Percentiles rank a stretch among this genome's conserved stretches.
Conservation (phyloP, 2,888 invertebrate species). For the Syritta pipiens region DNA sequence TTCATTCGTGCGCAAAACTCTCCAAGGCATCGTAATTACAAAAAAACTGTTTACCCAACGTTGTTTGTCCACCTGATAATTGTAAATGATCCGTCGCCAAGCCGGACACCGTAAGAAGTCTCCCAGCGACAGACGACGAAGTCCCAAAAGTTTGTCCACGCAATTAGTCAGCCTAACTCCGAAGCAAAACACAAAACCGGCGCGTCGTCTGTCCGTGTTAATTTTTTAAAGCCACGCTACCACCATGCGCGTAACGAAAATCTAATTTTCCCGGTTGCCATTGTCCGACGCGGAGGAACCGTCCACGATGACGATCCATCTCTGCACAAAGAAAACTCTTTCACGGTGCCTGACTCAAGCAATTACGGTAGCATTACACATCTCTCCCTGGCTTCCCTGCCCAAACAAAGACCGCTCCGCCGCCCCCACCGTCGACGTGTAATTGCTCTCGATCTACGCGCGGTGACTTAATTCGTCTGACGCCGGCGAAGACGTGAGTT, state of each 20-base stretch:
- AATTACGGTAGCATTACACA: conserved; percentile 48
- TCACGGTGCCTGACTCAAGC: conserved; percentile 58
- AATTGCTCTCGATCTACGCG: conserved; percentile 59
- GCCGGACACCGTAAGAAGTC: conserved; percentile 30
- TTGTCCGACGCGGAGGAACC: conserved; percentile 7
- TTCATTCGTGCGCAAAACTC: conserved; percentile 58
- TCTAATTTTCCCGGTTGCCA: conserved; percentile 40
- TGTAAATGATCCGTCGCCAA: conserved; percentile 65
- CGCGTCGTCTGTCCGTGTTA: conserved; percentile 37
- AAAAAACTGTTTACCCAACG: conserved; percentile 53
- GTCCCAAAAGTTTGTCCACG: conserved; percentile 67
- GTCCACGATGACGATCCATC: conserved; percentile 21
- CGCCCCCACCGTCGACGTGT: conserved; percentile 42
- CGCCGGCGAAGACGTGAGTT: not conserved
- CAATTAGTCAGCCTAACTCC: conserved; percentile 64
- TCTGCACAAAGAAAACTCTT: conserved; percentile 62
- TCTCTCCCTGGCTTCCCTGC: conserved; percentile 11
- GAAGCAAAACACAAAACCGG: conserved; percentile 60
- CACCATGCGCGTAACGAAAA: conserved; percentile 66
- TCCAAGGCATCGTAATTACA: conserved; percentile 58
- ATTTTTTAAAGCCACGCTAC: conserved; percentile 67
- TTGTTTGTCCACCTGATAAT: conserved; percentile 65
- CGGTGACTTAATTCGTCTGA: conserved; percentile 53
- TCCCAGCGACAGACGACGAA: conserved; percentile 4
- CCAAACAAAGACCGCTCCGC: conserved; percentile 14